Conservation (phyloP, 2,888 invertebrate genomes). For the Machimus rusticus region DNA sequence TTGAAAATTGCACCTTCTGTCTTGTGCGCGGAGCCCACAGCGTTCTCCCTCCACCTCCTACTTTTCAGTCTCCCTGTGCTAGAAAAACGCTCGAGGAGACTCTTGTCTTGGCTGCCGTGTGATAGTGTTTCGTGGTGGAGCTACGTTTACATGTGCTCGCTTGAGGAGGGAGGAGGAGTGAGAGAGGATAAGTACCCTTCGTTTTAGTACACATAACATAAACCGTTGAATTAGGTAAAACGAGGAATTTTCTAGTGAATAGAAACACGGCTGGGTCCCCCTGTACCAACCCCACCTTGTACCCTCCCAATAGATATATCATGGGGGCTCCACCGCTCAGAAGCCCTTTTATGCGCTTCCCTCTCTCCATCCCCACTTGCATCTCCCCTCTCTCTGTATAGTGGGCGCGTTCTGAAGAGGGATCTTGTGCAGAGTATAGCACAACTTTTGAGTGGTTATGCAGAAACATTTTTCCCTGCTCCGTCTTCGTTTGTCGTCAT, state of each 20-base stretch:
- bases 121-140: neutral
- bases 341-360: neutral
- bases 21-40: neutral
- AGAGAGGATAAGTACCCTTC: conserved; percentile 10
- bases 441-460: conserved; percentile 27
- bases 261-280: neutral
- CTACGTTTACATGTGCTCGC: neutral
- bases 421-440: conserved; percentile 7
- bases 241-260: conserved; percentile 29
- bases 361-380: neutral
- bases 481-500: neutral
- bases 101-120: conserved; percentile 11
- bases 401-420: neutral
- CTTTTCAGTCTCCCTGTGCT: neutral
- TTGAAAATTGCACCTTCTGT: conserved; percentile 38
- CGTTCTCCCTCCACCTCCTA: neutral
- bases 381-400: neutral
- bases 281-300: neutral
- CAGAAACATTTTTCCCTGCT: conserved; percentile 6
- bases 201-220: conserved; percentile 24
- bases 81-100: neutral
- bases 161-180: neutral
- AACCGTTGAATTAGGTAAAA: conserved; percentile 35
- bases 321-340: neutral
- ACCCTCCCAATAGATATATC: neutral